Evolutionary conservation across 2,113 vertebrate species (phyloP).

Genomic region (Nematolebias whitei): DNA sequence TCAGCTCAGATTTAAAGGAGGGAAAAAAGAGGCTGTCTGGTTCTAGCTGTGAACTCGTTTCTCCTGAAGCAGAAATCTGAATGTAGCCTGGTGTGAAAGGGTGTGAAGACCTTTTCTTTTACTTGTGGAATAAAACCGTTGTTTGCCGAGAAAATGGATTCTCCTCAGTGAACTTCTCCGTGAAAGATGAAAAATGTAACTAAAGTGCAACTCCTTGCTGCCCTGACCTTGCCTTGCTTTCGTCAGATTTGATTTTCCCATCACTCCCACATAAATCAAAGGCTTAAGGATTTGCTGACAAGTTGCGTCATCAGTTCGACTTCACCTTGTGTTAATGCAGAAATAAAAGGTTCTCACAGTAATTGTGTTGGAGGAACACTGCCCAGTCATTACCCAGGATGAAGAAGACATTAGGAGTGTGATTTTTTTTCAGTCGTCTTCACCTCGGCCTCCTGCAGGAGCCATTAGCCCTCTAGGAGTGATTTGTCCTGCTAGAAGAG

Average conservation of each 20-base stretch:
- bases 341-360: conserved; percentile 18
- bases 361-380: conserved; percentile 19
- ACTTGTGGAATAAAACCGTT: background rate
- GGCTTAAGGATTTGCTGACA: conserved; percentile 35
- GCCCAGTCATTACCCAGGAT: conserved; percentile 37
- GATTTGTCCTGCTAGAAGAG: conserved; percentile 54
- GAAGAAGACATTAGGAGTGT: conserved; percentile 29
- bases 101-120: background rate
- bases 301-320: conserved; percentile 28
- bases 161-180: background rate
- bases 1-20: background rate
- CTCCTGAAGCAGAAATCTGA: background rate
- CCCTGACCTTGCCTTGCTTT: background rate
- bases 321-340: background rate
- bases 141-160: background rate
- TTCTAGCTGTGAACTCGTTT: background rate
- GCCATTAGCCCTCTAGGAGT: conserved; percentile 49
- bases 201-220: background rate
- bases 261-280: background rate
- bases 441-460: conserved; percentile 40
- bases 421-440: conserved; percentile 39
- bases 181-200: background rate
- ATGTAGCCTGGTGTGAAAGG: background rate
- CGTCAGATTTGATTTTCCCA: background rate
- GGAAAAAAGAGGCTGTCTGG: background rate